Base-by-base conservation (phyloP, 1,140 invertebrate species). In the Telenomus remus region DNA sequence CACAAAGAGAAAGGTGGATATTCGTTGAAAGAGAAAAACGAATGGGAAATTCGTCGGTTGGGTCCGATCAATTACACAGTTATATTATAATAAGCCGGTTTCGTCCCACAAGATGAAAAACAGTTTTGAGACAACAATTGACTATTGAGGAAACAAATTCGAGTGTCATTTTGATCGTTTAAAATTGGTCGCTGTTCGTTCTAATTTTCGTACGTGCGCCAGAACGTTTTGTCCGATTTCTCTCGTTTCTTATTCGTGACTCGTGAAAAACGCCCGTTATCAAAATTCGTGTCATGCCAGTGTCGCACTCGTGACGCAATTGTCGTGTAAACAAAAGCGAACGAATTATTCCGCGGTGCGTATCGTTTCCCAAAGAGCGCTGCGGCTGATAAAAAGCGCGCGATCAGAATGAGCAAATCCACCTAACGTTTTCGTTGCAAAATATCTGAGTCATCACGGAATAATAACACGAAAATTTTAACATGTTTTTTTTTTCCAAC, bases 241-340 rank as follows among this genome's bases (percentile, higher is more conserved):
- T 55, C 35, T 65, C 33, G 9, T 55, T 48, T 0, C 35, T 53
- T 27, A 27, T 27, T 27, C 44, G 42, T 55, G 50, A 65, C 51
- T 55, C 43, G 12, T 65, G 19, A 63, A 63, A 63, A 63, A 27
- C 56, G n/a, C 47, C 14, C 37, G 33, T 49, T 53, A 60, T 61
- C 49, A 61, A 53, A 51, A 61, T 61, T 61, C 48, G 49, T 35
- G 39, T 34, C 59, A n/a, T n/a, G 47, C n/a, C 43, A 9, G 9
- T n/a, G 42, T n/a, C 14, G 37, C 19, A 6, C 6, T 27, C n/a
- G 53, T 33, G 27, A 56, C 10, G 11, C 42, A 19, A 34, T 34
- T 44, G 53, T 46, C 42, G 42, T n/a, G n/a, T 50, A 35, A 50
- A 35, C 48, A 50, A 50, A 27, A 50, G 48, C 27, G 16, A 10